A percentile compares a stretch with the other conserved stretches of the same genome.
phyloP scores from a whole-genome alignment of 2,797 vertebrate genomes.

The Phrynocephalus forsythii region DNA sequence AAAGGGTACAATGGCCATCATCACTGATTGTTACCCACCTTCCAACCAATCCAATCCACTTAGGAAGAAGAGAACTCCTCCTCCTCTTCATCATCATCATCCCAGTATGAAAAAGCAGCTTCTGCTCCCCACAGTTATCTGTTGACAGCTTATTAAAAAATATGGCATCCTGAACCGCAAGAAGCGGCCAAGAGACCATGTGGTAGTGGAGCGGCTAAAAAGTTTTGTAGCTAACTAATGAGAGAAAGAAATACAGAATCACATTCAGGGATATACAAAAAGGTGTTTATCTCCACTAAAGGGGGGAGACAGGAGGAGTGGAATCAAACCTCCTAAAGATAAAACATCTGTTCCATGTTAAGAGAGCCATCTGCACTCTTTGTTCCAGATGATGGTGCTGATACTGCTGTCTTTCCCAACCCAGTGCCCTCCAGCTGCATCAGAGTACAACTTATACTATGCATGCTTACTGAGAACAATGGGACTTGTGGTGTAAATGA shows the following conservation, averaged over 20 bases:
- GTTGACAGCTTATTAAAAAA: neutral
- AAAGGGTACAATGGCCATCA: neutral
- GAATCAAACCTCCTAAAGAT: slow-evolving; percentile 14
- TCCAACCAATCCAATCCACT: neutral
- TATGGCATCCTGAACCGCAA: neutral
- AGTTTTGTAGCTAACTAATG: too few species aligned
- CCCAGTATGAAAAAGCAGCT: neutral
- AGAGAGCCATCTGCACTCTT: neutral
- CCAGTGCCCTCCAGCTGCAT: neutral
- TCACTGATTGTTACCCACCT: neutral
- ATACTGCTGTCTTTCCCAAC: neutral
- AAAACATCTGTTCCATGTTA: slow-evolving; percentile 32
- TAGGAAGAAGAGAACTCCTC: neutral
- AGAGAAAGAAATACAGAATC: neutral
- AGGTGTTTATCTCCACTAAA: neutral
- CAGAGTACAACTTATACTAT: neutral
- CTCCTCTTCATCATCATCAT: neutral
- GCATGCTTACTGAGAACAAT: too few species aligned
- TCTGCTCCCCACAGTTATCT: neutral
- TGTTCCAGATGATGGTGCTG: neutral
- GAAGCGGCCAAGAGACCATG: neutral
- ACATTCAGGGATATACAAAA: neutral
- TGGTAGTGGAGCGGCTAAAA: too few species aligned
- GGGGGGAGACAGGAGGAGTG: neutral
- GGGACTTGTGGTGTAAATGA: too few species aligned